These are phyloP conservation scores for Myrmecophaga tridactyla DNA, from an alignment of 2,113 vertebrate genomes.

Conservation along the genomic window DNA sequence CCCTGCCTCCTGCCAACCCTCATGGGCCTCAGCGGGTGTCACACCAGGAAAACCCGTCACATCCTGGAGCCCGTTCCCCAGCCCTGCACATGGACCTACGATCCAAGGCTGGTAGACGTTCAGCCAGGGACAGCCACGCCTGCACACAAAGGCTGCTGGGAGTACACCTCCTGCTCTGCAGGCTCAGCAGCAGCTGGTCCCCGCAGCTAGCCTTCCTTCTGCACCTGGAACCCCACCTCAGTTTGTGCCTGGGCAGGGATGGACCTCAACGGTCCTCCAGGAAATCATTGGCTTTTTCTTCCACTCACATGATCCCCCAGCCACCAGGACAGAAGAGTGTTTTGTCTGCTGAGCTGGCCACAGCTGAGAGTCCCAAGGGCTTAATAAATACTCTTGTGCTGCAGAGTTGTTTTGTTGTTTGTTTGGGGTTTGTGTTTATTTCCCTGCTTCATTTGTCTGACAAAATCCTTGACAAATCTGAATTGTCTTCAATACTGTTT, in stretches of 20 bases:
- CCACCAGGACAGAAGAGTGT: neutral
- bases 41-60: too few species aligned
- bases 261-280: fast-evolving
- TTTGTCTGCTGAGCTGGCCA: neutral
- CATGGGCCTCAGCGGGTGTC: neutral
- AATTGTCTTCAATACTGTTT: neutral
- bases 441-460: neutral
- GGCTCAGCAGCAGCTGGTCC: neutral
- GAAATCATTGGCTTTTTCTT: neutral
- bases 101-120: neutral
- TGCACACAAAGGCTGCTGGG: neutral
- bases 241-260: neutral
- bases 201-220: neutral
- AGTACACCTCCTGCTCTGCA: neutral
- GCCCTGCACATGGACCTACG: fast-evolving
- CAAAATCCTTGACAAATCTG: neutral
- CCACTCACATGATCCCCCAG: neutral
- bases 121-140: neutral
- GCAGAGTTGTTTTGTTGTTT: neutral
- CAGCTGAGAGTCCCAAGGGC: neutral
- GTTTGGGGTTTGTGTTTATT: neutral
- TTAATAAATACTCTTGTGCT: neutral
- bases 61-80: neutral
- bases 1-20: neutral
- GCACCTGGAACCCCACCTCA: fast-evolving